Percentiles rank a stretch among this genome's conserved stretches.
Conservation (phyloP, 92 coral and sea anemone genomes). For the Galaxea fascicularis region DNA sequence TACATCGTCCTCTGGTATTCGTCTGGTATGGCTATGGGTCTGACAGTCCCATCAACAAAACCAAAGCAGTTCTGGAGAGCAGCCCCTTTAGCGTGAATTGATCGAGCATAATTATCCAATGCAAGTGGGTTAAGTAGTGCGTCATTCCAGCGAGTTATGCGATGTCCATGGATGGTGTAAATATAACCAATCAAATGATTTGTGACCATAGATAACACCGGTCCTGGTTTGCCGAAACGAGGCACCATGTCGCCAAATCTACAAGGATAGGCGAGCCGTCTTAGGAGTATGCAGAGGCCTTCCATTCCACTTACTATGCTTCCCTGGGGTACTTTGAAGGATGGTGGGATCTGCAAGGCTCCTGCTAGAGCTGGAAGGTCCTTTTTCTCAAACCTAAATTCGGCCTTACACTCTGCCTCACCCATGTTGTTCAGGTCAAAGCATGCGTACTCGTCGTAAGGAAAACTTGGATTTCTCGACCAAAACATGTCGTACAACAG, state of each 20-base stretch:
- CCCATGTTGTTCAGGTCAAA: neutral
- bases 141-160: neutral
- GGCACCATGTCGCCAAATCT: neutral
- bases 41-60: too few species aligned
- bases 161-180: neutral
- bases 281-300: too few species aligned
- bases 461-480: conserved; percentile 1
- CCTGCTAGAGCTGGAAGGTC: neutral
- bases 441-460: neutral
- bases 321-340: neutral
- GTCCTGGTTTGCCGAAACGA: too few species aligned
- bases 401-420: conserved; percentile 3
- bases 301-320: neutral
- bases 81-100: neutral
- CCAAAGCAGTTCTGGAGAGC: too few species aligned
- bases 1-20: too few species aligned
- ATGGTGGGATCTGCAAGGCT: neutral
- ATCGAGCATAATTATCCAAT: neutral
- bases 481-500: neutral
- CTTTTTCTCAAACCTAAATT: neutral
- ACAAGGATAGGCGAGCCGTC: neutral
- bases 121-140: neutral
- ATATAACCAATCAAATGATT: neutral
- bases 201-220: neutral
- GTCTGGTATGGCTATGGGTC: too few species aligned